Percentiles rank a stretch among this genome's conserved stretches.
phyloP scores from a whole-genome alignment of 2,797 vertebrate species.

The Sciaenops ocellatus region DNA sequence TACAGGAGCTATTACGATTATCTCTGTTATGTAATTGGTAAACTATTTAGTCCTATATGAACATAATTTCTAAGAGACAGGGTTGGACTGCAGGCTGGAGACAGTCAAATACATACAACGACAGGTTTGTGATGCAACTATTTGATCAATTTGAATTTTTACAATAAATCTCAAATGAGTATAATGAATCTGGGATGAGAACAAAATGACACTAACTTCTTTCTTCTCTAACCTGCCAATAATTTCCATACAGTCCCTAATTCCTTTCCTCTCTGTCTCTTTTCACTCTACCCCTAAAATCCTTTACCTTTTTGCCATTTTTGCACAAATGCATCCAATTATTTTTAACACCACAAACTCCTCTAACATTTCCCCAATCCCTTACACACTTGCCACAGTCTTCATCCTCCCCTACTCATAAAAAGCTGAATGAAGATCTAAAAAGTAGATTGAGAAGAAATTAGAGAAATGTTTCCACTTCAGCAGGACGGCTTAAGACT shows the following conservation, averaged over 20 bases:
- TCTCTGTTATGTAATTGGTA: neutral
- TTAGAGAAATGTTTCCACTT: slow-evolving; percentile 53
- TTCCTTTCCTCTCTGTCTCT: neutral
- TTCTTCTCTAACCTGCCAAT: neutral
- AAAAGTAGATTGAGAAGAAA: slow-evolving; percentile 26
- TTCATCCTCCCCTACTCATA: neutral
- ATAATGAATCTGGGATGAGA: neutral
- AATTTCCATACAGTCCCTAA: neutral
- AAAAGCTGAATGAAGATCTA: slow-evolving; percentile 8
- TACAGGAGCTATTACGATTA: neutral
- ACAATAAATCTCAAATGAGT: neutral
- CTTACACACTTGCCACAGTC: neutral
- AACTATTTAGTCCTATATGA: neutral
- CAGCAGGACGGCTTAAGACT: slow-evolving; percentile 58
- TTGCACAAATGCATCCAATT: slow-evolving; percentile 2
- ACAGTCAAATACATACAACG: neutral
- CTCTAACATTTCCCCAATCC: neutral
- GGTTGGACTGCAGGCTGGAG: neutral
- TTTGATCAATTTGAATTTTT: neutral
- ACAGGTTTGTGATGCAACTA: neutral
- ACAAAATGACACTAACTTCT: neutral
- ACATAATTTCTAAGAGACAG: neutral
- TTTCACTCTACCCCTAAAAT: neutral
- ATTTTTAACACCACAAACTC: slow-evolving; percentile 16
- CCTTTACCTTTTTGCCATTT: neutral